phyloP scores from a whole-genome alignment of 2,113 vertebrate species.

The Tachuris rubrigastra region DNA sequence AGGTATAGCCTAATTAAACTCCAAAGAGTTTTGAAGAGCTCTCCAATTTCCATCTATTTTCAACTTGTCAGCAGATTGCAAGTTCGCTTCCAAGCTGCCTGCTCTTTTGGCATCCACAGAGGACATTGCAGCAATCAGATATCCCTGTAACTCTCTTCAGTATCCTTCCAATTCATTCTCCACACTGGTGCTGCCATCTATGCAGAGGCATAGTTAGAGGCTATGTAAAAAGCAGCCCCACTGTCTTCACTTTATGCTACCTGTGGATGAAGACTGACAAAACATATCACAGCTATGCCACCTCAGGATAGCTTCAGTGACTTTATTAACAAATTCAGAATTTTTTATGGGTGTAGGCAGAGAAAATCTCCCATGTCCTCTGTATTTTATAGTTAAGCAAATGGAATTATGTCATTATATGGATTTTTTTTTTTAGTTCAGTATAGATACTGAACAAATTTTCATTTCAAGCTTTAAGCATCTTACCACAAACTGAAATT shows the following conservation, averaged over 20 bases:
- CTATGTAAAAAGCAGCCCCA: not conserved
- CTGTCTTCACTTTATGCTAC: not conserved
- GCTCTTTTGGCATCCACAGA: not conserved
- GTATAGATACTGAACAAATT: not conserved
- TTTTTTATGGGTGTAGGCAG: not conserved
- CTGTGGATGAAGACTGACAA: not conserved
- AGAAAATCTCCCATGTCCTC: not conserved
- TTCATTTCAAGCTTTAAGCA: not conserved
- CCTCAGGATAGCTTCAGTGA: not conserved
- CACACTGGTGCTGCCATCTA: not conserved
- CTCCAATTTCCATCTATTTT: not conserved
- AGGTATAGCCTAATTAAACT: not conserved
- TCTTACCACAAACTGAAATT: not conserved
- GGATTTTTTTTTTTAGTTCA: not conserved
- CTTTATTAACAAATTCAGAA: not conserved
- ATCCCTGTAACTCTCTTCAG: not conserved
- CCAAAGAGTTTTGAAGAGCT: not conserved
- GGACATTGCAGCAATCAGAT: not conserved
- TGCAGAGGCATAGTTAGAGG: not conserved
- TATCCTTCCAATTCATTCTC: rapidly evolving
- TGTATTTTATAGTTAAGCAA: not conserved
- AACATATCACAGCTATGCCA: not conserved
- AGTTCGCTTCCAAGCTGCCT: not conserved
- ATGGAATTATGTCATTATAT: not conserved
- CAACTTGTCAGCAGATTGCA: not conserved